Evolutionary conservation across 2,113 vertebrate species (phyloP).

Genomic region (Psophia crepitans): DNA sequence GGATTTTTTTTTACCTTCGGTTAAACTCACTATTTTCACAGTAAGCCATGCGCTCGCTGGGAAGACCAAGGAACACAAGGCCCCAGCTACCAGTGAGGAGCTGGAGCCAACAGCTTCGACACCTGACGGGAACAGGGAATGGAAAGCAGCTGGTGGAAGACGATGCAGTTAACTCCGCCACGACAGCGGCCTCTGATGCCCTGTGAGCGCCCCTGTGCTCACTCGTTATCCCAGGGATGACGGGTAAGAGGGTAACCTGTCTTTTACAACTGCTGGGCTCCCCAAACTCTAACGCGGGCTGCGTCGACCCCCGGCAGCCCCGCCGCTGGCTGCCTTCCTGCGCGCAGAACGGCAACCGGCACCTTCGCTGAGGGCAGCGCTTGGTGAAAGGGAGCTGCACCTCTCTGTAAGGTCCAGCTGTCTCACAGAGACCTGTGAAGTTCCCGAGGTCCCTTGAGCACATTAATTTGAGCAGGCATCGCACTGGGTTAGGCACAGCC

Average conservation of each 20-base stretch:
- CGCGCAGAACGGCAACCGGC: fast-evolving
- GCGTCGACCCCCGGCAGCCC: fast-evolving
- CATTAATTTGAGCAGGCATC: not conserved
- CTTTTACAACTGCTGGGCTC: not conserved
- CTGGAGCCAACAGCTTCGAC: too few species aligned
- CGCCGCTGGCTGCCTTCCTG: not conserved
- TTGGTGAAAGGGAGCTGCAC: not conserved
- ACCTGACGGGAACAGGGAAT: not conserved
- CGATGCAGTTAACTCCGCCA: not conserved
- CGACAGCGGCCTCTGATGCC: not conserved
- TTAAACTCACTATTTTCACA: not conserved
- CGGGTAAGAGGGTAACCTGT: not conserved
- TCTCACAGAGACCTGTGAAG: not conserved
- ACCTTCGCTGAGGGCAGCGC: not conserved
- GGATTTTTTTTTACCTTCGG: not conserved
- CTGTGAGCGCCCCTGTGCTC: not conserved
- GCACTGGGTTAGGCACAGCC: not conserved
- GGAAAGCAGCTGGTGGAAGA: not conserved
- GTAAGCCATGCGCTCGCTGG: not conserved
- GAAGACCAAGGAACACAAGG: fast-evolving
- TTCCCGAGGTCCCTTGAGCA: not conserved
- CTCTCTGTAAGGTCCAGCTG: not conserved
- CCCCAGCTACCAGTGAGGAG: not conserved
- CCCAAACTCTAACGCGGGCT: not conserved
- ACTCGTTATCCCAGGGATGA: not conserved